Base-by-base conservation (phyloP, 2,797 vertebrate species). In the Sandelia bainsii region DNA sequence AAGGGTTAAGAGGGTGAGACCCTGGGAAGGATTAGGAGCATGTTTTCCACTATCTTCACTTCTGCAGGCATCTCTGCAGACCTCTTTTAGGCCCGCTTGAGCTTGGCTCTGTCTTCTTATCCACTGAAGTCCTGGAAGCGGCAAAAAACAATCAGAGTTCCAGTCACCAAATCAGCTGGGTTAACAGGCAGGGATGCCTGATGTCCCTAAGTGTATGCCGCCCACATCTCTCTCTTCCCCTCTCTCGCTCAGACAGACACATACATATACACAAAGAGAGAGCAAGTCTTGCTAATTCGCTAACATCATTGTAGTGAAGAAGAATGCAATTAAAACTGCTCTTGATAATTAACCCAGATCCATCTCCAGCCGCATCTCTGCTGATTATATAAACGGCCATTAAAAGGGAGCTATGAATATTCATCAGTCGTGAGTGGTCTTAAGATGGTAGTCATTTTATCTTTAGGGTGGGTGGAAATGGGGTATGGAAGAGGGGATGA, bases 261-360 rank as follows among this genome's bases (percentile, higher is more conserved):
- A 37, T 40, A 14, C 51, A 64, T 14, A 48, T 19, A 71, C 7
- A 65, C 19, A 77, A 37, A 63, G 44, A 67, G 54, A 77, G 69
- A 76, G 69, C 23, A 69, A 70, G 63, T 64, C 71, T 75, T 62
- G 71, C 78, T 89, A 89, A 89, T 90, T 86, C 8, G 8, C 73
- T 69, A 81, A 85, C 81, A 83, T 83, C 86, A 82, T 83, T 82
- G 84, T 84, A 75, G 79, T 84, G 81, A 84, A 83, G 82, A 88
- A 88, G 89, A 92, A 91, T 80, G 82, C 89, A 90, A 91, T 91
- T 92, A 88, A 90, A 92, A 85, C 76, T 85, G 85, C 79, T 90
- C 85, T 87, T 89, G 86, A 90, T 92, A 90, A 92, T 92, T 90
- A 92, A 91, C 87, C 88, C 84, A 80, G 82, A 88, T 93, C 87